Base-by-base conservation (phyloP, 1,140 invertebrate species). In the Lordiphosa stackelbergi region DNA sequence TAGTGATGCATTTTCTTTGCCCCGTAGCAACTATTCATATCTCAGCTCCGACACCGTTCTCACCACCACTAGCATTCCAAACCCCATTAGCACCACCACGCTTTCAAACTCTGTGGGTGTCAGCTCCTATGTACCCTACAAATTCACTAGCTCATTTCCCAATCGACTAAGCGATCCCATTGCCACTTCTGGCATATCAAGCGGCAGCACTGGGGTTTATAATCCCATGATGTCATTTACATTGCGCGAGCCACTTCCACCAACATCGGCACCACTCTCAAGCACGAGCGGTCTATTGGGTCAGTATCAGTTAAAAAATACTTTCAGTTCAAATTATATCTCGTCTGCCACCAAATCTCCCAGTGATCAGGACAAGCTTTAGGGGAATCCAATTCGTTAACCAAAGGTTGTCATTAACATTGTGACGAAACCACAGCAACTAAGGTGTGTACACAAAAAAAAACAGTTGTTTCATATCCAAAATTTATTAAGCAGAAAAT, bases 221-320 rank as follows among this genome's bases (percentile, higher is more conserved):
- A 83, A 83, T 69, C 77, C 77, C 52, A 84, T 83, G 73, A 83
- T 83, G 77, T 66, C 77, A 10, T 83, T 83, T 35, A 83, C 77
- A 10, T 53, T 83, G 40, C 53, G 77, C 24, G 78, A 83, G 16
- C 77, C 77, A 2, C 10, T 59, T 6, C 28, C 28, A 8, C 28
- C 7, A 35, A 47, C 36, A 36, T 46, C 45, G 42, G n/a, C 52
- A 11, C 47, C 34, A 31, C 37, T 54, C 13, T 48, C 41, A 35
- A 58, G 40, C 28, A 51, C 42, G 45, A 57, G 45, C 34, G 37
- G 46, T 6, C 28, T 56, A 0, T 49, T 68, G 56, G 56, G 60
- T 42, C 75, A 73, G 22, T 74, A 68, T 69, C 66, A 71, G 45
- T 75, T 52, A 10, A 79, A 75, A 43, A 57, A 58, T 22, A 42